Percentiles rank a stretch among this genome's conserved stretches.
phyloP scores from a whole-genome alignment of 2,888 invertebrate genomes.

The Leptinotarsa juncta region DNA sequence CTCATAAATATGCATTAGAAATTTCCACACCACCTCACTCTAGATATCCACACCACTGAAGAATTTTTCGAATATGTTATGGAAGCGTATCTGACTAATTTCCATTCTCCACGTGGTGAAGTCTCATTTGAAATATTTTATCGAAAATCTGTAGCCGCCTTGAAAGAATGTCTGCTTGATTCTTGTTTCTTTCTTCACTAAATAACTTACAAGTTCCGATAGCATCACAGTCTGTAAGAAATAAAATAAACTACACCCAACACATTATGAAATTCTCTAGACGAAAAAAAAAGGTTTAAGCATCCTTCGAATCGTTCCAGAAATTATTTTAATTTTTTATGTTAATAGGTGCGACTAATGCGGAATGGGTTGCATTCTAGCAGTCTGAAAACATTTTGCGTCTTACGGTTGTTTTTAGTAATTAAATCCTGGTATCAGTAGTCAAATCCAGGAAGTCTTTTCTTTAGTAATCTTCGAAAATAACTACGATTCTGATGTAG shows the following conservation, averaged over 20 bases:
- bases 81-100: slow-evolving; percentile 3
- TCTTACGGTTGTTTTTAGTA: neutral
- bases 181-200: slow-evolving; percentile 19
- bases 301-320: slow-evolving; percentile 15
- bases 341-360: slow-evolving; percentile 15
- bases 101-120: slow-evolving; percentile 25
- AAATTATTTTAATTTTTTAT: slow-evolving; percentile 16
- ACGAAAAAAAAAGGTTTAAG: slow-evolving; percentile 5
- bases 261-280: slow-evolving; percentile 25
- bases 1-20: too few species aligned
- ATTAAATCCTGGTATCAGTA: too few species aligned
- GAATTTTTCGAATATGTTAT: neutral
- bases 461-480: too few species aligned
- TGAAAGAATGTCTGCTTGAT: slow-evolving; percentile 28
- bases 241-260: slow-evolving; percentile 24
- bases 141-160: slow-evolving; percentile 32
- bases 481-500: too few species aligned
- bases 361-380: slow-evolving; percentile 2
- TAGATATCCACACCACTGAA: slow-evolving; percentile 4
- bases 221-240: slow-evolving; percentile 23
- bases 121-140: slow-evolving; percentile 34
- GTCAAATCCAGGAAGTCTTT: too few species aligned
- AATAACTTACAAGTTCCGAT: slow-evolving; percentile 24
- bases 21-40: too few species aligned
- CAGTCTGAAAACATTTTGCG: slow-evolving; percentile 15